These are phyloP conservation scores for Rostratula benghalensis DNA, from an alignment of 2,113 vertebrate species.

Conservation along the genomic window DNA sequence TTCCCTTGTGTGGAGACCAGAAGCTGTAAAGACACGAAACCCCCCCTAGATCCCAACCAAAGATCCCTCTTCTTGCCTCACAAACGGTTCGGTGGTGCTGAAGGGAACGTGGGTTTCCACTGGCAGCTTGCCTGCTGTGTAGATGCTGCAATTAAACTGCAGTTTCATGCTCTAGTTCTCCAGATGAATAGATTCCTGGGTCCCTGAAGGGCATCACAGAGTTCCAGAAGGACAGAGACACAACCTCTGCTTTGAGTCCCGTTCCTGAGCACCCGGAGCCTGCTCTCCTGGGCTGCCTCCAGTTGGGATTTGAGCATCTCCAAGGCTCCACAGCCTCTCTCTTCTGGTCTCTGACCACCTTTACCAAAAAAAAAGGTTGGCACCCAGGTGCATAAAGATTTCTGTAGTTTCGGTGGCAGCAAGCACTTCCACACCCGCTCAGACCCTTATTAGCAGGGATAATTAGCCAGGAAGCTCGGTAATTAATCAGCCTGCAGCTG, in stretches of 20 bases:
- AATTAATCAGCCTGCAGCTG: background rate
- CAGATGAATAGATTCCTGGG: background rate
- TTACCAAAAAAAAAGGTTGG: background rate
- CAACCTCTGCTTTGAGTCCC: background rate
- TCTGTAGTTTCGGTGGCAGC: background rate
- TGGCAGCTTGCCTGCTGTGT: background rate
- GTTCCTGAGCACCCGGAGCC: background rate
- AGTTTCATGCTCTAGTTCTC: background rate
- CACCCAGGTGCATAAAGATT: background rate
- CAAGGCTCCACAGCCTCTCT: background rate
- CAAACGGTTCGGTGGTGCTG: background rate
- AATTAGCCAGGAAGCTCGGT: background rate
- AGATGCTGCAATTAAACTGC: background rate
- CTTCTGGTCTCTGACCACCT: background rate
- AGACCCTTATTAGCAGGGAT: background rate
- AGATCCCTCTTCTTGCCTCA: background rate
- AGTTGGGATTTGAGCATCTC: background rate
- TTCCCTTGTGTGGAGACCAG: background rate
- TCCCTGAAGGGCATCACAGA: background rate
- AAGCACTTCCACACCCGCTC: background rate
- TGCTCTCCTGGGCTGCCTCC: background rate
- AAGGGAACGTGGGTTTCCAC: accelerated
- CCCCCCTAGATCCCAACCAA: background rate
- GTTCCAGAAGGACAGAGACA: background rate
- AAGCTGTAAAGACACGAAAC: background rate